Percentiles rank a stretch among this genome's conserved stretches.
These are phyloP conservation scores for Acronicta aceris DNA, from an alignment of 2,888 invertebrate genomes.

Conservation along the genomic window DNA sequence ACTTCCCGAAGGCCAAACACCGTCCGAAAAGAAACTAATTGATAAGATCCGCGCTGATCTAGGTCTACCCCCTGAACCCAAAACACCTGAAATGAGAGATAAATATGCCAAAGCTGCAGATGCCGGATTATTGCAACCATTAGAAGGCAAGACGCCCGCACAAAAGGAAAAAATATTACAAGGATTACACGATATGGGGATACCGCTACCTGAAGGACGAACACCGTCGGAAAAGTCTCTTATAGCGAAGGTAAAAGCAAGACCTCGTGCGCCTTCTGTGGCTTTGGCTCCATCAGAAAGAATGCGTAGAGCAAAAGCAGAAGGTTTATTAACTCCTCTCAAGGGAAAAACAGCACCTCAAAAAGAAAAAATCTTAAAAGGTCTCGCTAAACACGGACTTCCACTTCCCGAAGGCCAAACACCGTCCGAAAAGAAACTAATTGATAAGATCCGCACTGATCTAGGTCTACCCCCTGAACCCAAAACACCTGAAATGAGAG, in stretches of 20 bases:
- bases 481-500: conserved; percentile 29
- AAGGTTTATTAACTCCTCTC: conserved; percentile 43
- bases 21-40: conserved; percentile 58
- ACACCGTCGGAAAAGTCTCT: conserved; percentile 28
- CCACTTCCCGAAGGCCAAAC: conserved; percentile 58
- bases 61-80: conserved; percentile 61
- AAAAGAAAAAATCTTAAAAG: conserved; percentile 55
- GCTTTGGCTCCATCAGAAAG: not conserved
- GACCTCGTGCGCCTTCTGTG: not conserved
- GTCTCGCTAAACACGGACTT: conserved; percentile 46
- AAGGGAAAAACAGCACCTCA: conserved; percentile 51
- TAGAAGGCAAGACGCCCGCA: conserved; percentile 13
- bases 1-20: conserved; percentile 56
- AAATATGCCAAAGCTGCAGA: conserved; percentile 54
- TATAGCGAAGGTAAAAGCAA: conserved; percentile 13
- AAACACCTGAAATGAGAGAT: conserved; percentile 45
- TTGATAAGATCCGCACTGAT: conserved; percentile 40
- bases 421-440: conserved; percentile 51
- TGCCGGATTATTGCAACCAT: conserved; percentile 38
- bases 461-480: conserved; percentile 60
- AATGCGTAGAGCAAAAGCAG: conserved; percentile 10
- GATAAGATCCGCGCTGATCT: conserved; percentile 55
- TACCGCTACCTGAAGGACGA: conserved; percentile 31
- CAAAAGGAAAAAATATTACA: conserved; percentile 22
- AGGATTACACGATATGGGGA: conserved; percentile 13